Percentiles rank a stretch among this genome's conserved stretches.
Conservation (phyloP, 2,888 invertebrate species). For the Archips crataeganus region DNA sequence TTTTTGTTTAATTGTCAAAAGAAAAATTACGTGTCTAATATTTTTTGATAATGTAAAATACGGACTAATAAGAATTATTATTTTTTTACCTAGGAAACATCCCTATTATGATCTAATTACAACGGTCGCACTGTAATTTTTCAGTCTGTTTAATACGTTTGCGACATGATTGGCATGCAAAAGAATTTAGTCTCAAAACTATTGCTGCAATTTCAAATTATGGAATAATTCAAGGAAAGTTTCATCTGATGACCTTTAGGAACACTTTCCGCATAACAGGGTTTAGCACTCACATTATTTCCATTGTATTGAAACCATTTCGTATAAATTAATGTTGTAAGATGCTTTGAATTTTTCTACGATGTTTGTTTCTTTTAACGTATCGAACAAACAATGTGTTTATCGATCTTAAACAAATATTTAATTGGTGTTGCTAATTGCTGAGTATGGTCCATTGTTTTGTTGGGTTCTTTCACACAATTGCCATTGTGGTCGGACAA, state of each 20-base stretch:
- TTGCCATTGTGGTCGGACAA: constrained; percentile 81
- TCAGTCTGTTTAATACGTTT: too few relatives aligned
- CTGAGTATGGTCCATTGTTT: constrained; percentile 75
- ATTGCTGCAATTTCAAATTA: too few relatives aligned
- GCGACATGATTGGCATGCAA: too few relatives aligned
- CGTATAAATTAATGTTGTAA: constrained; percentile 35
- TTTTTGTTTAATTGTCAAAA: too few relatives aligned
- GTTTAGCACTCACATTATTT: not conserved
- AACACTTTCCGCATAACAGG: not conserved
- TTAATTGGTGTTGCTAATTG: constrained; percentile 81
- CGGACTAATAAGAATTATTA: too few relatives aligned
- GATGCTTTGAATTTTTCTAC: constrained; percentile 24
- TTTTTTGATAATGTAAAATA: too few relatives aligned
- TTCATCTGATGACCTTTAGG: not conserved
- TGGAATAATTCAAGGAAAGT: not conserved
- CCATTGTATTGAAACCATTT: not conserved
- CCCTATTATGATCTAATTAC: too few relatives aligned
- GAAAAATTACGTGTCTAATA: too few relatives aligned
- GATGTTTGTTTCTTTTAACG: constrained; percentile 61
- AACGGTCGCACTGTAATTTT: too few relatives aligned
- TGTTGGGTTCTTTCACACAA: constrained; percentile 78
- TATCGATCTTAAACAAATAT: constrained; percentile 69
- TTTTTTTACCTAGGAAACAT: too few relatives aligned
- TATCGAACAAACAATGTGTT: constrained; percentile 60
- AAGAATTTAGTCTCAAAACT: too few relatives aligned